A percentile compares a stretch with the other conserved stretches of the same genome.
Conservation (phyloP, 2,113 vertebrate species). For the Chloebia gouldiae region DNA sequence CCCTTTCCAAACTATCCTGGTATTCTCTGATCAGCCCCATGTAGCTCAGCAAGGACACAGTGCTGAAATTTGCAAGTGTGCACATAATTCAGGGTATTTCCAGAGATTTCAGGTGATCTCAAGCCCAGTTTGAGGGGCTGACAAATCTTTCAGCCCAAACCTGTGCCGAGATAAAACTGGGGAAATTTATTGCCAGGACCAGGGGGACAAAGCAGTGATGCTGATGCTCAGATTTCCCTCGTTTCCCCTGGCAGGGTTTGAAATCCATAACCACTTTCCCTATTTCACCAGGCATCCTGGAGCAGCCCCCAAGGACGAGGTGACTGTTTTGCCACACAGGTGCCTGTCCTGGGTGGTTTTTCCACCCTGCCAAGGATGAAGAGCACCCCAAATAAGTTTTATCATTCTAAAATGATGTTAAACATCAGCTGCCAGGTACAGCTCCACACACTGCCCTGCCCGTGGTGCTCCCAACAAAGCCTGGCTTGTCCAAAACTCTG, state of each 20-base stretch:
- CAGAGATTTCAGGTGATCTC: background rate
- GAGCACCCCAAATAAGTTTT: background rate
- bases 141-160: background rate
- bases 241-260: background rate
- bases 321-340: background rate
- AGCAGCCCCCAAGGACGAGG: rapidly evolving
- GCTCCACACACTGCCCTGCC: background rate
- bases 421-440: background rate
- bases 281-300: background rate
- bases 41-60: background rate
- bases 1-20: background rate
- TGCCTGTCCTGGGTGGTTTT: background rate
- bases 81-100: background rate
- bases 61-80: background rate
- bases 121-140: background rate
- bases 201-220: background rate
- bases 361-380: background rate
- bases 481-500: background rate
- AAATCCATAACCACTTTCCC: background rate
- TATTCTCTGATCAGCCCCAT: background rate
- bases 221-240: background rate
- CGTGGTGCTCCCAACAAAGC: background rate
- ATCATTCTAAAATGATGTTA: background rate
- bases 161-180: background rate
- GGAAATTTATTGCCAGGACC: background rate